Conservation (phyloP, 2,888 invertebrate species). For the Lycia hirtaria region DNA sequence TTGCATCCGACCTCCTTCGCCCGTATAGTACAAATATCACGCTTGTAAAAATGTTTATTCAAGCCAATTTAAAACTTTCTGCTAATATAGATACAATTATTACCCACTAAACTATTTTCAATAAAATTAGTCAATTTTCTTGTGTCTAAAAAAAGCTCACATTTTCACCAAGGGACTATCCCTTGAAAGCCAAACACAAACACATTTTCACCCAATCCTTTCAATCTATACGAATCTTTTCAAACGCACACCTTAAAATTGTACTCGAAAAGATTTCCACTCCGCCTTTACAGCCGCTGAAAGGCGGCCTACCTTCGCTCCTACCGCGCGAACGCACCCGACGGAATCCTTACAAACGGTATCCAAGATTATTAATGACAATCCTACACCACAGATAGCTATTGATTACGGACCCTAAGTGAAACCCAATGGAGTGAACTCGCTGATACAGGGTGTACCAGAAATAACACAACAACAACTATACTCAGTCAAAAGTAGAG, state of each 20-base stretch:
- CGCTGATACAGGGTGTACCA: slow-evolving; percentile 21
- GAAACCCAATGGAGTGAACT: slow-evolving; percentile 50
- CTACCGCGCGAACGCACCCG: too few species aligned
- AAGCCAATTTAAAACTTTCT: too few species aligned
- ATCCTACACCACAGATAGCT: slow-evolving; percentile 26
- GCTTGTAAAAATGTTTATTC: too few species aligned
- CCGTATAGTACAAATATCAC: too few species aligned
- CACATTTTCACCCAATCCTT: background rate
- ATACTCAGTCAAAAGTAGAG: background rate
- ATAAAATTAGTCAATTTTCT: too few species aligned
- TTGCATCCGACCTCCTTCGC: too few species aligned
- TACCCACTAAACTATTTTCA: too few species aligned
- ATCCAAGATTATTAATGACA: slow-evolving; percentile 38
- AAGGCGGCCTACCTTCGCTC: slow-evolving; percentile 1
- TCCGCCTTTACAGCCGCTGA: background rate
- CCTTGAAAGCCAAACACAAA: background rate
- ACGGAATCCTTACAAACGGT: slow-evolving; percentile 30
- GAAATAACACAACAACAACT: background rate
- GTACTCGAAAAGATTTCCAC: slow-evolving; percentile 9
- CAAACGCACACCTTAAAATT: slow-evolving; percentile 7
- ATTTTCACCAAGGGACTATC: too few species aligned
- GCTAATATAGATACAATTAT: too few species aligned
- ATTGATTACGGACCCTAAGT: slow-evolving; percentile 41
- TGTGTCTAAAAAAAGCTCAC: too few species aligned
- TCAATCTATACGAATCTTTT: background rate